Base-by-base conservation (phyloP, 2,113 vertebrate species). In the Clarias gariepinus region DNA sequence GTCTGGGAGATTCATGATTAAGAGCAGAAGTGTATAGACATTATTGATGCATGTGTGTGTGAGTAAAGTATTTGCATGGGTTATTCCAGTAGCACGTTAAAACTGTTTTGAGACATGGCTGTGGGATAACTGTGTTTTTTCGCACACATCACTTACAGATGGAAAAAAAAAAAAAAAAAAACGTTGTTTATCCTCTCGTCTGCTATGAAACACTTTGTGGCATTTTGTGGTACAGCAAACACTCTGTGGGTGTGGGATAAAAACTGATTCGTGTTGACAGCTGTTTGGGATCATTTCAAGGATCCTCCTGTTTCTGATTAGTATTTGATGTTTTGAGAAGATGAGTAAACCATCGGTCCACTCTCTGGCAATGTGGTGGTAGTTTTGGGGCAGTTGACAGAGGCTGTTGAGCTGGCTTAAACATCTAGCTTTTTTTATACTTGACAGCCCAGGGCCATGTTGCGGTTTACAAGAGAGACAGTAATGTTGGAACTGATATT, bases 301-400 rank as follows among this genome's bases (percentile, higher is more conserved):
- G 73, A 90, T 90, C 89, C 91, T 90, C 87, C 92, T 94, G 93
- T 89, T 93, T 93, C 90, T 89, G 90, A 91, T 94, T 93, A 94
- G 88, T 89, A 90, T 92, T 86, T 88, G 80, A 82, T 90, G 90
- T 92, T 88, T 90, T 91, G 80, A 83, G 88, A 91, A 88, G 53
- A 91, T 69, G 76, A 88, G 88, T 53, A 89, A 57, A 82, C 71
- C 73, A 30, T 78, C 61, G 57, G 28, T 82, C 61, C 60, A 78
- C 15, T 6, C 47, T 36, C 47, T 83, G 81, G 68, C 19, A 83
- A 76, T 87, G 81, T 77, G 69, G 21, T 78, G 86, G 60, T 87
- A 77, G 69, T 68, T 87, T 66, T 60, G 71, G 5, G 81, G 71
- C 8, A 69, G 60, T 36, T 57, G 52, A 55, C 61, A 68, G 15